Evolutionary conservation across 2,888 invertebrate genomes (phyloP), one percentile per base, ranked within the genome.

Genomic region (Aquatica leii): DNA sequence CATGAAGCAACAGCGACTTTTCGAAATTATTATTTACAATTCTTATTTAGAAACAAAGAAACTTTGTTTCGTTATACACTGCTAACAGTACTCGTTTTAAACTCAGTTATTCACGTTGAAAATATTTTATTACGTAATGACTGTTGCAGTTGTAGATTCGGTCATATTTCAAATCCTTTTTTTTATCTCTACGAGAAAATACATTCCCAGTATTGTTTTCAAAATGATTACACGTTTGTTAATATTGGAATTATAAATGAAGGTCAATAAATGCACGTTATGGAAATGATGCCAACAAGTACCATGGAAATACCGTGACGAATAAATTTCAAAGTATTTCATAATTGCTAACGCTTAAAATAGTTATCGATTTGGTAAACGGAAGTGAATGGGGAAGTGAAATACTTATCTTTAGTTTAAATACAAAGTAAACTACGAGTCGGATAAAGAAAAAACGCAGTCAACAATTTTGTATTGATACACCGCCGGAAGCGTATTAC

Each of bases 21-120:
- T 46, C 46, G 46, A 46, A 46, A 46, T 46, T 20, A 46, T 18
- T 46, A 46, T 46, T 46, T 43, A 43, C 14, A 43, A 46, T 46
- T 17, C n/a, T 46, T 15, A 12, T 43, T 43, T 43, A 14, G 46
- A 17, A 46, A 46, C 46, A 46, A 46, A 46, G 20, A 1, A 46
- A 43, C 41, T 8, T 17, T 43, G 17, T 43, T 43, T 15, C 14
- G 41, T 43, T 43, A 43, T 17, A 43, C 41, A 14, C 17, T 43
- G 17, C 17, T 43, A 17, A 14, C 3, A 8, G 41, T 40, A 40
- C n/a, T n/a, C 46, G 17, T 46, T n/a, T 24, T 24, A 24, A 24
- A 24, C 24, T 24, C 6, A 24, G 24, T 18, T 18, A 46, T 46
- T 46, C 46, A 46, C 18, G 18, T 11, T 11, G 18, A 46, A 46